These are phyloP conservation scores for Actinernus sp. DNA, from an alignment of 92 coral and sea anemone species.

Conservation along the genomic window DNA sequence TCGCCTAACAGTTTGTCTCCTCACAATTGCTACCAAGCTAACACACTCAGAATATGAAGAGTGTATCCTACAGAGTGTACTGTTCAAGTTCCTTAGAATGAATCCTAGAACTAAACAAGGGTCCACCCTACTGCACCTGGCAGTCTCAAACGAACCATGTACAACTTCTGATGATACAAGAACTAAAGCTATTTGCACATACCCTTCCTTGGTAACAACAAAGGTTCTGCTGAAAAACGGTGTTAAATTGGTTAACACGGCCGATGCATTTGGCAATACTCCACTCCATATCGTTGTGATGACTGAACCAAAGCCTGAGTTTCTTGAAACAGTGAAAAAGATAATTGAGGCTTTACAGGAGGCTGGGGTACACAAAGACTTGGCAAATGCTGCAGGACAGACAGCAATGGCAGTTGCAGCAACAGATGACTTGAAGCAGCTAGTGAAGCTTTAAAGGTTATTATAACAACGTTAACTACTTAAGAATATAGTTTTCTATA, in stretches of 20 bases:
- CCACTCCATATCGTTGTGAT: conserved; percentile 68
- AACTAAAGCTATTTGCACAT: conserved; percentile 70
- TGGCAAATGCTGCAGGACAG: conserved; percentile 55
- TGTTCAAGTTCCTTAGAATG: conserved; percentile 59
- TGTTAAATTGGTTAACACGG: conserved; percentile 65
- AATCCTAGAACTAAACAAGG: conserved; percentile 71
- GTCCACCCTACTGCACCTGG: conserved; percentile 62
- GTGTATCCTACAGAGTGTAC: conserved; percentile 32
- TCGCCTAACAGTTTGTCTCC: conserved; percentile 64
- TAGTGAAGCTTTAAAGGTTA: conserved; percentile 54
- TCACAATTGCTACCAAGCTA: conserved; percentile 63
- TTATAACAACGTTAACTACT: no score
- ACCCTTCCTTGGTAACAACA: conserved; percentile 60
- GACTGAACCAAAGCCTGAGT: conserved; percentile 48
- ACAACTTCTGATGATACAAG: conserved; percentile 82
- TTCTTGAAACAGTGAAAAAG: conserved; percentile 40
- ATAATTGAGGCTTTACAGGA: conserved; percentile 51
- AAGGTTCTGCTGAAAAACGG: conserved; percentile 66
- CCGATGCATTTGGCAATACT: conserved; percentile 68
- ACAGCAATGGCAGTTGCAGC: conserved; percentile 64
- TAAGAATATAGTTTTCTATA: no score
- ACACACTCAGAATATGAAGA: conserved; percentile 45
- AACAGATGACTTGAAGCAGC: conserved; percentile 51
- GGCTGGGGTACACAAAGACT: conserved; percentile 67
- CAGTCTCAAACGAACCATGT: conserved; percentile 68